These are phyloP conservation scores for Abramis brama DNA, from an alignment of 2,113 vertebrate species.

Conservation along the genomic window DNA sequence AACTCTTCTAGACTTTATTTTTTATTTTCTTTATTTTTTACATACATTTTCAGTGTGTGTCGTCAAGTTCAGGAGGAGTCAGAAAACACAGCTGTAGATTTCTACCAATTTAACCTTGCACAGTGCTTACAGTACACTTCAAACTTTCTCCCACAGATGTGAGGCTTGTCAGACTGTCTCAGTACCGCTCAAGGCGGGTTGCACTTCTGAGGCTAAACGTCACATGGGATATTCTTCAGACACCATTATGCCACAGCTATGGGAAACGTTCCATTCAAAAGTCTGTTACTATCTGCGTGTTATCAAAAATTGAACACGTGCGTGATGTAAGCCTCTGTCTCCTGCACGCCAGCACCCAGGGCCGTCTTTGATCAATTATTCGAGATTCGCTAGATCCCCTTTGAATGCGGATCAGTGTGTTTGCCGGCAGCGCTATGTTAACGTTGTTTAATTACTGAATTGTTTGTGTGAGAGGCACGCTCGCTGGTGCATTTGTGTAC, in stretches of 20 bases:
- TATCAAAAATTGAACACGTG: conserved; percentile 50
- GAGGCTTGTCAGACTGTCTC: conserved; percentile 9
- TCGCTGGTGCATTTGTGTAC: conserved; percentile 17
- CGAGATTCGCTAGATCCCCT: conserved; percentile 28
- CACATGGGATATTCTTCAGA: conserved; percentile 39
- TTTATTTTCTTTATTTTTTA: no score
- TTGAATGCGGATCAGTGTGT: conserved; percentile 21
- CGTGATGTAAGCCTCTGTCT: conserved; percentile 37
- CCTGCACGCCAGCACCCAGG: conserved; percentile 22
- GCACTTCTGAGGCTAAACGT: conserved; percentile 26
- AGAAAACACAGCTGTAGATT: not conserved
- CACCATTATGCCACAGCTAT: conserved; percentile 24
- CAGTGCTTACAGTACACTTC: not conserved
- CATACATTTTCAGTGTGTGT: not conserved
- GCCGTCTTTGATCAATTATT: conserved; percentile 51
- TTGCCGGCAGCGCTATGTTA: conserved; percentile 14
- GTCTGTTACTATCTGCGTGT: conserved; percentile 43
- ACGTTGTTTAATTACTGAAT: conserved; percentile 49
- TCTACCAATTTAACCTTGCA: conserved; percentile 1
- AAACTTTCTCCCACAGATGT: not conserved
- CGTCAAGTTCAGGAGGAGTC: not conserved
- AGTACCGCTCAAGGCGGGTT: not conserved
- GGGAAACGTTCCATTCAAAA: conserved; percentile 35
- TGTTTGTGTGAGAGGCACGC: conserved; percentile 2
- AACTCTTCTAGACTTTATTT: not conserved